Percentiles rank a stretch among this genome's conserved stretches.
These are phyloP conservation scores for Dioctria rufipes DNA, from an alignment of 2,888 invertebrate species.

Conservation along the genomic window DNA sequence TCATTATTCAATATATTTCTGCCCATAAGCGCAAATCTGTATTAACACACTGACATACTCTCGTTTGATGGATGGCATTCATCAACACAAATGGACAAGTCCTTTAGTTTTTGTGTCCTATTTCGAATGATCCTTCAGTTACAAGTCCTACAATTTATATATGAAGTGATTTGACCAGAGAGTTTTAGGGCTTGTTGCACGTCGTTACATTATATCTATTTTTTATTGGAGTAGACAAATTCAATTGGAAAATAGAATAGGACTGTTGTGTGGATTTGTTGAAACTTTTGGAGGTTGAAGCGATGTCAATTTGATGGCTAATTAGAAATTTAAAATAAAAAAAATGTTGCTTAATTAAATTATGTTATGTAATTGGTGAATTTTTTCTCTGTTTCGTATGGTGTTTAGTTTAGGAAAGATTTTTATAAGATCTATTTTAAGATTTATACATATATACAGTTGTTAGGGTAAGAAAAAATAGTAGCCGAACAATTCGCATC, in stretches of 20 bases:
- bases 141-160: conserved; percentile 32
- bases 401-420: no score
- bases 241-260: neutral
- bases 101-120: conserved; percentile 36
- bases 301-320: no score
- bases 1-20: conserved; percentile 21
- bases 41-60: conserved; percentile 34
- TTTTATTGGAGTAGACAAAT: neutral
- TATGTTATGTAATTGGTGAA: no score
- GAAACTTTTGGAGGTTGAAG: no score
- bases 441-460: no score
- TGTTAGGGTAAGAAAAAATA: no score
- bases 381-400: no score
- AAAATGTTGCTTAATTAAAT: no score
- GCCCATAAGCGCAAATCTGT: conserved; percentile 19
- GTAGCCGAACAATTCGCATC: no score
- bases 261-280: neutral
- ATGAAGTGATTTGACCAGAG: conserved; percentile 31
- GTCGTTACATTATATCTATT: conserved; percentile 13
- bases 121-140: conserved; percentile 29
- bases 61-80: conserved; percentile 28
- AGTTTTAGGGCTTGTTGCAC: conserved; percentile 32
- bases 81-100: conserved; percentile 38
- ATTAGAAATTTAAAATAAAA: no score
- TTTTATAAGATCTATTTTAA: no score